A percentile compares a stretch with the other conserved stretches of the same genome.
phyloP scores from a whole-genome alignment of 1,140 invertebrate species.

The Lucilia cuprina region DNA sequence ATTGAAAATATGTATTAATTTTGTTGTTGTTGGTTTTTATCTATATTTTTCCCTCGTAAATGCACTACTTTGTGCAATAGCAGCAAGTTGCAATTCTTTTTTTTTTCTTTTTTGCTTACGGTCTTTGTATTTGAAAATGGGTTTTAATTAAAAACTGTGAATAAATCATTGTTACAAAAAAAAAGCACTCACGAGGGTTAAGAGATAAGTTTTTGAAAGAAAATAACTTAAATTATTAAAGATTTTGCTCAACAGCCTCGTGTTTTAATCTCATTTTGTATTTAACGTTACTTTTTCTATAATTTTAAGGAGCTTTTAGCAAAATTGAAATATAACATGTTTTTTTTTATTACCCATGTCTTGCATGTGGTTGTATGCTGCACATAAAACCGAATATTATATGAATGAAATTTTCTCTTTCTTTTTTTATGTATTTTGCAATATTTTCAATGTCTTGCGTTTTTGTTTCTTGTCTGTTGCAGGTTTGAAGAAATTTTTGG shows the following conservation, averaged over 20 bases:
- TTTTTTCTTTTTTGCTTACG: neutral
- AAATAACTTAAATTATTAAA: too few species aligned
- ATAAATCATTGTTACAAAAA: neutral
- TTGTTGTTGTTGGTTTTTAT: neutral
- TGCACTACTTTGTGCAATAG: neutral
- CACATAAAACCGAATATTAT: neutral
- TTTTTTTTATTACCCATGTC: neutral
- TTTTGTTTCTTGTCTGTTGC: slow-evolving; percentile 20
- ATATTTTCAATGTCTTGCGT: neutral
- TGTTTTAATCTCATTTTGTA: neutral
- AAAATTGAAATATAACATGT: slow-evolving; percentile 8
- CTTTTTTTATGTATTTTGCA: neutral
- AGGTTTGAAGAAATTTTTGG: slow-evolving; percentile 87
- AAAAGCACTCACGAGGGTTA: neutral
- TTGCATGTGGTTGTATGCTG: neutral
- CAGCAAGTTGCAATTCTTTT: neutral
- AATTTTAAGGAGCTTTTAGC: neutral
- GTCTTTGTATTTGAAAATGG: neutral
- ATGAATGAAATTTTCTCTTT: neutral
- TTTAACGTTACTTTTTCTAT: neutral
- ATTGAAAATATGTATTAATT: neutral
- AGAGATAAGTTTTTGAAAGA: too few species aligned
- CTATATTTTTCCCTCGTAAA: neutral
- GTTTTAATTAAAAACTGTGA: neutral
- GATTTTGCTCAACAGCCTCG: neutral